These are phyloP conservation scores for Conistra vaccinii DNA, from an alignment of 2,888 invertebrate genomes.

Conservation along the genomic window DNA sequence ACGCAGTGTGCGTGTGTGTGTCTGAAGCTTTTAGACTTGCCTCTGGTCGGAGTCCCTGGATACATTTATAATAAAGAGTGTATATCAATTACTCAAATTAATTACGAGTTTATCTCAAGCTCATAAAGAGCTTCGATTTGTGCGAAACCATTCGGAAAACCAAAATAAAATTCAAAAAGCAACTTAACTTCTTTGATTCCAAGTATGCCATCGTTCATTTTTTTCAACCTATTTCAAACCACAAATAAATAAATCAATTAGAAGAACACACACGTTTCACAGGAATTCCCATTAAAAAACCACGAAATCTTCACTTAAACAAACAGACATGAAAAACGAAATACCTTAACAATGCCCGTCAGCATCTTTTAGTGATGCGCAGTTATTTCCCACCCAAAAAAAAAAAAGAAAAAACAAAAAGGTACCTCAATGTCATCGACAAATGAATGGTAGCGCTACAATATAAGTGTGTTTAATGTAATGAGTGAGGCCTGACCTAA, in stretches of 20 bases:
- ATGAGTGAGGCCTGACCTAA: constrained; percentile 9
- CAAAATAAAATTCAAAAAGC: background rate
- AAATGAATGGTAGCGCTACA: constrained; percentile 18
- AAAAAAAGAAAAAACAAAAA: too few relatives aligned
- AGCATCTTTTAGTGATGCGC: constrained; percentile 20
- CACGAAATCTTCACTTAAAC: background rate
- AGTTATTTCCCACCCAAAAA: too few relatives aligned
- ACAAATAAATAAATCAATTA: background rate
- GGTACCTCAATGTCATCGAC: constrained; percentile 2
- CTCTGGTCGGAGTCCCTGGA: background rate
- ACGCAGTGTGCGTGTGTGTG: too few relatives aligned
- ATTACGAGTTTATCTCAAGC: background rate
- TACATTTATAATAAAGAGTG: background rate
- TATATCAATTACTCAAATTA: background rate
- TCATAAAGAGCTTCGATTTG: background rate
- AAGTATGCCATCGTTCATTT: background rate
- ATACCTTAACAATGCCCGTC: background rate
- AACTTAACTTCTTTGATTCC: background rate
- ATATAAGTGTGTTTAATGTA: background rate
- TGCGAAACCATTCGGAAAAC: background rate
- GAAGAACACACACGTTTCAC: background rate
- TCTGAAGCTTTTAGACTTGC: background rate
- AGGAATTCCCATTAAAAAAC: background rate
- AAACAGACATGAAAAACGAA: constrained; percentile 14
- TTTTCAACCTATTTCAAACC: background rate